Conservation (phyloP, 2,888 invertebrate genomes). For the Lomographa bimaculata region DNA sequence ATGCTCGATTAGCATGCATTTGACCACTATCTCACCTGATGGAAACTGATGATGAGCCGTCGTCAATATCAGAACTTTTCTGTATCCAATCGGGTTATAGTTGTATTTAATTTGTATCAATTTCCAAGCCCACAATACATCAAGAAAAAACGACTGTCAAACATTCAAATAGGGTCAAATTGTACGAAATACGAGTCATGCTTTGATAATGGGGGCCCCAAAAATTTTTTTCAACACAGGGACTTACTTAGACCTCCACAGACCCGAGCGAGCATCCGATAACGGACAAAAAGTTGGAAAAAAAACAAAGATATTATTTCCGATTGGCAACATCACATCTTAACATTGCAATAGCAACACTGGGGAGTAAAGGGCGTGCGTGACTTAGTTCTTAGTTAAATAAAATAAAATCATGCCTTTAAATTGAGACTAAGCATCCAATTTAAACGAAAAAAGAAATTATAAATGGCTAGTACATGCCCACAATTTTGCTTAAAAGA, state of each 20-base stretch:
- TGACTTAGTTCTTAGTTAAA: conserved; percentile 19
- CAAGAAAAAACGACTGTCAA: conserved; percentile 1
- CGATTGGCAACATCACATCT: conserved; percentile 39
- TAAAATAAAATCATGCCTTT: conserved; percentile 32
- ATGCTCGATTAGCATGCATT: no score
- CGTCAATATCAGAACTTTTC: no score
- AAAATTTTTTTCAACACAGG: conserved; percentile 25
- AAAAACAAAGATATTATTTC: conserved; percentile 76
- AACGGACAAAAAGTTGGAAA: conserved; percentile 76
- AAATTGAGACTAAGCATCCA: conserved; percentile 31
- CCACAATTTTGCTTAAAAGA: conserved; percentile 28
- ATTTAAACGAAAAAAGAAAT: conserved; percentile 26
- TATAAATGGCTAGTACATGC: conserved; percentile 31
- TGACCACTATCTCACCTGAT: no score
- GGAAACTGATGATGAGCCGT: no score
- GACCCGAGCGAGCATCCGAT: conserved; percentile 77
- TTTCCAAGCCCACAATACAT: conserved; percentile 14
- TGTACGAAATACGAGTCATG: conserved; percentile 16
- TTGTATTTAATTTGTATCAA: conserved; percentile 16
- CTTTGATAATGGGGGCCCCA: conserved; percentile 8
- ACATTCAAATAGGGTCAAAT: conserved; percentile 13
- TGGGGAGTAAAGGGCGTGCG: conserved; percentile 29
- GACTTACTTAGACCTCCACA: conserved; percentile 82
- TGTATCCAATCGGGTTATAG: no score
- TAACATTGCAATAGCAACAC: conserved; percentile 36